Evolutionary conservation across 1,140 invertebrate genomes (phyloP).

Genomic region (Drosophila busckii): DNA sequence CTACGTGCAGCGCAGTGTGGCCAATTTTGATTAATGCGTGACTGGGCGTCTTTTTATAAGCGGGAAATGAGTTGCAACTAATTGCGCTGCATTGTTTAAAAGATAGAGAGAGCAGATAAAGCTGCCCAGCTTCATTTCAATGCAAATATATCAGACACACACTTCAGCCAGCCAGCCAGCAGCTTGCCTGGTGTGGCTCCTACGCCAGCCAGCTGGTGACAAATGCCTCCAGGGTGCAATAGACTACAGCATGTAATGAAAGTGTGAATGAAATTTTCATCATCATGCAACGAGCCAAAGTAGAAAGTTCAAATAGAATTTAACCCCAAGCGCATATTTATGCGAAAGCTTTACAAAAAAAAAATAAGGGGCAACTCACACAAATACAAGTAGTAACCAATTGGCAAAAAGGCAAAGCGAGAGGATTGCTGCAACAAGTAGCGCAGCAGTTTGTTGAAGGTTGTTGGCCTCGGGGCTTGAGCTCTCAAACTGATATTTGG

Average conservation of each 20-base stretch:
- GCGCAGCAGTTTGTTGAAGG: constrained; percentile 45
- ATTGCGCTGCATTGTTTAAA: constrained; percentile 54
- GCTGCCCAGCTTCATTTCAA: constrained; percentile 32
- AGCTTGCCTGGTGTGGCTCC: neutral
- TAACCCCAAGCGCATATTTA: constrained; percentile 71
- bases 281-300: constrained; percentile 33
- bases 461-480: constrained; percentile 54
- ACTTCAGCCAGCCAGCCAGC: neutral
- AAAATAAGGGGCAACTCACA: no score
- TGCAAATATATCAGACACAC: constrained; percentile 23
- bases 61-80: constrained; percentile 66
- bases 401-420: neutral
- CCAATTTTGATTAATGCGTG: constrained; percentile 72
- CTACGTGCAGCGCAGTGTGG: constrained; percentile 30
- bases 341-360: constrained; percentile 30
- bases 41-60: constrained; percentile 52
- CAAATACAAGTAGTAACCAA: constrained; percentile 48
- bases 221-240: constrained; percentile 65
- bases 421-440: constrained; percentile 12
- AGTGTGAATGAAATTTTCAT: constrained; percentile 58
- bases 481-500: constrained; percentile 53
- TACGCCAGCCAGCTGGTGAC: constrained; percentile 30
- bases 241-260: constrained; percentile 62
- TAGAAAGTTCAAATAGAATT: constrained; percentile 68
- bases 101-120: constrained; percentile 36